A percentile compares a stretch with the other conserved stretches of the same genome.
Evolutionary conservation across 2,797 vertebrate species (phyloP).

Genomic region (Neosalanx taihuensis): DNA sequence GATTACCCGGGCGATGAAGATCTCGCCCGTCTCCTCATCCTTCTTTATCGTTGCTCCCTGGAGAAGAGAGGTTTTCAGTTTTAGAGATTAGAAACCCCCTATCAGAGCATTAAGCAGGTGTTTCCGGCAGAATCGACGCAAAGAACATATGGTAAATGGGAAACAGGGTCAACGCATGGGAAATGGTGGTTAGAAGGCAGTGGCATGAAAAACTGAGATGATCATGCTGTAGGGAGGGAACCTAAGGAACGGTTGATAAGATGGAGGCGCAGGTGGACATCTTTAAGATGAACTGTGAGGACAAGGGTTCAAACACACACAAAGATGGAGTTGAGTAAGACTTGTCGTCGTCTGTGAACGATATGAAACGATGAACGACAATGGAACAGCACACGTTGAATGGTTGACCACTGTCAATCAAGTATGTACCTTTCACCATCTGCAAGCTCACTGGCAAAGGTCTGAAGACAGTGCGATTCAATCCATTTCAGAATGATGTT

Average conservation of each 20-base stretch:
- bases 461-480: not conserved
- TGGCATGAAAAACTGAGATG: not conserved
- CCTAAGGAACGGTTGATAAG: not conserved
- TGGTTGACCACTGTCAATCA: not conserved
- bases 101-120: no score
- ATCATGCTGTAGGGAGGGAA: not conserved
- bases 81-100: no score
- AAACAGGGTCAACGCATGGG: not conserved
- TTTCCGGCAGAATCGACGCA: not conserved
- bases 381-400: not conserved
- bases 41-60: slow-evolving; percentile 93
- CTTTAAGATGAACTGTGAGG: not conserved
- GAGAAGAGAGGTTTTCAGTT: not conserved
- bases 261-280: not conserved
- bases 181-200: not conserved
- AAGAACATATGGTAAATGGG: not conserved
- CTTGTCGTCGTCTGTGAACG: not conserved
- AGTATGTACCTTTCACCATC: not conserved
- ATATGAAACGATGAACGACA: not conserved
- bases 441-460: not conserved
- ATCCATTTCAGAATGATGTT: not conserved
- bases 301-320: not conserved
- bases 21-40: slow-evolving; percentile 84
- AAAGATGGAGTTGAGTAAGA: not conserved
- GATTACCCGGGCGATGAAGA: slow-evolving; percentile 89